Evolutionary conservation across 2,888 invertebrate genomes (phyloP), one percentile per base, ranked within the genome.

Genomic region (Cerceris ruficornis): DNA sequence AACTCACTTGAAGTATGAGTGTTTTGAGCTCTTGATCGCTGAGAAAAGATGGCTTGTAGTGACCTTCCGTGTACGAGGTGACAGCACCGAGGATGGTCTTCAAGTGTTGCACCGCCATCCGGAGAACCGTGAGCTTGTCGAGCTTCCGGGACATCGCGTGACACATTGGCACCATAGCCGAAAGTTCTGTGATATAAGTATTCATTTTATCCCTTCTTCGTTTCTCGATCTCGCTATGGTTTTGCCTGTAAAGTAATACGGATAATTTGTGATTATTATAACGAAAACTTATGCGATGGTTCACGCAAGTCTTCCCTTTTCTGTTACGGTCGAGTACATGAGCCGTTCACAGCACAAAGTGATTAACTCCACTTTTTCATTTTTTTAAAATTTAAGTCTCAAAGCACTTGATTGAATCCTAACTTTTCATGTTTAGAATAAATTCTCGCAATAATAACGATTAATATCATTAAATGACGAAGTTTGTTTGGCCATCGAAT

Each of bases 181-280:
- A 96, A 72, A 98, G 92, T 92, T 98, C 98, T 4, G 96, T 95
- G 86, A 98, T 98, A 93, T 98, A 98, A 0, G 96, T 97, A 93
- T 98, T 98, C 98, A 98, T 98, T 93, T 98, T 98, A 92, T 98
- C 98, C 43, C 98, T 94, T 0, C 98, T 94, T 0, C 98, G 94
- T 92, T 98, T 98, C 93, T 98, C 98, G 77, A 98, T 98, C 93
- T 98, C 98, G 92, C 98, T 98, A 93, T 98, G 98, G 93, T 98
- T 98, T 93, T 98, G 98, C 88, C 98, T 98, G 92, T n/a, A 75
- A 82, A 13, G 41, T 2, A 11, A 9, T 0, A 8, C 9, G 8
- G 46, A 46, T 11, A 4, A 1, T 8, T 46, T 11, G 1, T 6
- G 11, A 8, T 46, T 46, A 46, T 46, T 1, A 11, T 0, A 6